These are phyloP conservation scores for Oncorhynchus tshawytscha DNA, from an alignment of 2,113 vertebrate genomes.

Conservation along the genomic window DNA sequence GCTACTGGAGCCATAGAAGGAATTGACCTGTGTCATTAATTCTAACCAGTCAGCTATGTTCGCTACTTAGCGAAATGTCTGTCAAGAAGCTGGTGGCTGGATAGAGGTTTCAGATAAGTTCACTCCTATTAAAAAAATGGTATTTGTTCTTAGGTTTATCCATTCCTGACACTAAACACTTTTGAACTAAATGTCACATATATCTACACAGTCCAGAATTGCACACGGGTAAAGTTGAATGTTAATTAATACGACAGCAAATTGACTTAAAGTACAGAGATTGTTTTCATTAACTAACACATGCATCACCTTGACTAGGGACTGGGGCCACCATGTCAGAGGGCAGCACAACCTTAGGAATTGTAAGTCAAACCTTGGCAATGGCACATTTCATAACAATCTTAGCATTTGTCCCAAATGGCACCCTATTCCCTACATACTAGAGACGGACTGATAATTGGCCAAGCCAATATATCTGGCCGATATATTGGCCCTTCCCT, in stretches of 20 bases:
- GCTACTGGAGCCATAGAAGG: no score
- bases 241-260: conserved; percentile 53
- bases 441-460: no score
- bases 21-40: no score
- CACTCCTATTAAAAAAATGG: background rate
- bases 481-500: no score
- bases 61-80: no score
- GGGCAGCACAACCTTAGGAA: background rate
- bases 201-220: conserved; percentile 18
- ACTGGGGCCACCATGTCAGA: background rate
- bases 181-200: conserved; percentile 63
- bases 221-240: conserved; percentile 50
- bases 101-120: no score
- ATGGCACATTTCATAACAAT: background rate
- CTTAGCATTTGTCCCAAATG: background rate
- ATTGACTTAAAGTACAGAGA: conserved; percentile 54
- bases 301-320: conserved; percentile 5
- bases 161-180: conserved; percentile 47
- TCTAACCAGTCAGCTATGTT: no score
- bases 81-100: no score
- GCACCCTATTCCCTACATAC: no score
- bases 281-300: conserved; percentile 50
- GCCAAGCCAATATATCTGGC: no score
- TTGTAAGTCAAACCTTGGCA: background rate
- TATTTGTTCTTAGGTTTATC: conserved; percentile 32